Base-by-base conservation (phyloP, 2,113 vertebrate species). In the Pagrus major region DNA sequence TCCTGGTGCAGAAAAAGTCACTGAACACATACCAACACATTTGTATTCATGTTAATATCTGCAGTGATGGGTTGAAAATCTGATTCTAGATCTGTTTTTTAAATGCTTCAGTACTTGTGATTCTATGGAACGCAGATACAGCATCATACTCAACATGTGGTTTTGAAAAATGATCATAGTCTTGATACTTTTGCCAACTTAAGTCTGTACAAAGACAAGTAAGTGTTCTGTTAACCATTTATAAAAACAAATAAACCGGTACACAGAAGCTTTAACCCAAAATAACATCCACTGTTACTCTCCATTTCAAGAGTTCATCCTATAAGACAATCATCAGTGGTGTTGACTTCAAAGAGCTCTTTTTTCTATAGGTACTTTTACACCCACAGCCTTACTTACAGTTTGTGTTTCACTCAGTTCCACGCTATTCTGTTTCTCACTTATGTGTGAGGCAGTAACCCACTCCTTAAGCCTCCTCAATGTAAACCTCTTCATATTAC, bases 401-500 rank as follows among this genome's bases (percentile, higher is more conserved):
- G 71, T 60, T 82, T 54, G 74, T 67, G 60, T 84, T 63, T 80
- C 75, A 67, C 58, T 68, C 41, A 47, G 33, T 59, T 80, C 35
- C 7, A 46, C 18, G 27, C 71, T 78, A 78, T 77, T 90, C n/a
- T 18, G 55, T 84, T 88, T 76, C 67, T 76, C n/a, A 27, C 33
- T 42, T 44, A 39, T 76, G 56, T 42, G 12, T 51, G 68, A 71
- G 42, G 14, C 56, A 65, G 76, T 74, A 71, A 78, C 47, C 21
- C 47, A 63, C 74, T 81, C 75, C 44, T 49, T 39, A 49, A 72
- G 59, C 76, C 70, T 74, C 76, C 73, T 87, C 44, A 59, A 12
- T 59, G 60, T 63, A 59, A 14, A 76, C 73, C 69, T 88, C 81
- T 80, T 91, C 80, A 81, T 58, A 71, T 85, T 87, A 89, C 90